phyloP scores from a whole-genome alignment of 2,113 vertebrate species.

The Orientallactaga bullata region DNA sequence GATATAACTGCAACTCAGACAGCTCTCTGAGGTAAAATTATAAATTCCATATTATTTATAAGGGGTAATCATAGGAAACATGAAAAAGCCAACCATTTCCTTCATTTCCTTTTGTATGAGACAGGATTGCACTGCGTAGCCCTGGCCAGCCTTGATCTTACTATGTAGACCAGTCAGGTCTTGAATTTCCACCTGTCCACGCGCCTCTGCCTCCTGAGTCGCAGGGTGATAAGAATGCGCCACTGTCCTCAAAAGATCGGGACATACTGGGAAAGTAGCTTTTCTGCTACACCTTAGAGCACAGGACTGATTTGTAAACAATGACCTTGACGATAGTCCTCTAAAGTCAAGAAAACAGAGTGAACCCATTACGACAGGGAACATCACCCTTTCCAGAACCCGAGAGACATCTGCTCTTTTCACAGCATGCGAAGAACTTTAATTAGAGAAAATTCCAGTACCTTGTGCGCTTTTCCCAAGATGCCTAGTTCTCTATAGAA shows the following conservation, averaged over 20 bases:
- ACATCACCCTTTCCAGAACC: not conserved
- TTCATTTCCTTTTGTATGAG: not conserved
- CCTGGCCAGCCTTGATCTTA: not conserved
- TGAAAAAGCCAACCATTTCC: not conserved
- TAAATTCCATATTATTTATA: not conserved
- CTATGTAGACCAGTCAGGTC: not conserved
- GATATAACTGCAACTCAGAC: not conserved
- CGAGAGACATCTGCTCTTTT: not conserved
- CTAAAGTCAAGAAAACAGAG: not conserved
- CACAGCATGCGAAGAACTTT: not conserved
- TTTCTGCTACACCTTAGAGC: not conserved
- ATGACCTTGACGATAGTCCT: not conserved
- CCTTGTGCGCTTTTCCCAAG: not conserved
- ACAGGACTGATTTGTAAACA: not conserved
- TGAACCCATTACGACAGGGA: not conserved
- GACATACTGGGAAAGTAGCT: slow-evolving; percentile 5
- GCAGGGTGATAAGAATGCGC: not conserved
- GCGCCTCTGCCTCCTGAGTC: not conserved
- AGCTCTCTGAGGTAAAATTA: not conserved
- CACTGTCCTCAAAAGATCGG: not conserved
- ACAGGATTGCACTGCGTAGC: not conserved
- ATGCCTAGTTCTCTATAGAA: not conserved
- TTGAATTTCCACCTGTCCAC: not conserved
- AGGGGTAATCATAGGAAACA: not conserved
- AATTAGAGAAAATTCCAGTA: not conserved